Percentiles rank a stretch among this genome's conserved stretches.
These are phyloP conservation scores for Physocephala rufipes DNA, from an alignment of 2,888 invertebrate species.

Conservation along the genomic window DNA sequence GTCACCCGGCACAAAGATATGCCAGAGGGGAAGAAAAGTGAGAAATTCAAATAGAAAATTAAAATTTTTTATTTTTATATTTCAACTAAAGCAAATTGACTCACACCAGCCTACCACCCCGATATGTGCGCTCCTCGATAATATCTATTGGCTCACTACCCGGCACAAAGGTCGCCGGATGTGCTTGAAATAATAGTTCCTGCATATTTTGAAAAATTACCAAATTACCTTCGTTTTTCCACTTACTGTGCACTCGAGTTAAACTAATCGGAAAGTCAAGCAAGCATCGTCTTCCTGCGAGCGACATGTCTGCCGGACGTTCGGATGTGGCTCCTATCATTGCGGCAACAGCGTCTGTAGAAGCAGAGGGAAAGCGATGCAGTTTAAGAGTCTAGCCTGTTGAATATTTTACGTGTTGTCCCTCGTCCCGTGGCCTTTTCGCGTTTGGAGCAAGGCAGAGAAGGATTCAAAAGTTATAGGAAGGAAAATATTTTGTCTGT, in stretches of 20 bases:
- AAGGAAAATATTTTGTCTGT: neutral
- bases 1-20: neutral
- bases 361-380: conserved; percentile 16
- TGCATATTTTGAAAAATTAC: conserved; percentile 41
- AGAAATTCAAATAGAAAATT: too few relatives aligned
- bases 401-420: conserved; percentile 37
- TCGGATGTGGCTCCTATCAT: conserved; percentile 11
- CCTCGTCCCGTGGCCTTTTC: neutral
- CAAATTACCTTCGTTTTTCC: conserved; percentile 35
- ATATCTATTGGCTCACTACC: conserved; percentile 35
- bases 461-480: neutral
- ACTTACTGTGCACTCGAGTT: conserved; percentile 41
- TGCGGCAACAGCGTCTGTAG: neutral
- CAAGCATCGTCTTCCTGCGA: conserved; percentile 38
- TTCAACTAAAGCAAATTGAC: neutral
- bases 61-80: neutral
- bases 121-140: conserved; percentile 28
- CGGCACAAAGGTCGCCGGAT: conserved; percentile 30
- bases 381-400: conserved; percentile 32
- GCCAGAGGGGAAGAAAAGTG: neutral
- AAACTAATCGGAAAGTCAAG: conserved; percentile 45
- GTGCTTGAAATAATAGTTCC: conserved; percentile 41
- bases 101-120: neutral
- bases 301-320: conserved; percentile 13
- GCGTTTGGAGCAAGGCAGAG: neutral